Evolutionary conservation across 2,113 vertebrate species (phyloP).

Genomic region (Phasianus colchicus): DNA sequence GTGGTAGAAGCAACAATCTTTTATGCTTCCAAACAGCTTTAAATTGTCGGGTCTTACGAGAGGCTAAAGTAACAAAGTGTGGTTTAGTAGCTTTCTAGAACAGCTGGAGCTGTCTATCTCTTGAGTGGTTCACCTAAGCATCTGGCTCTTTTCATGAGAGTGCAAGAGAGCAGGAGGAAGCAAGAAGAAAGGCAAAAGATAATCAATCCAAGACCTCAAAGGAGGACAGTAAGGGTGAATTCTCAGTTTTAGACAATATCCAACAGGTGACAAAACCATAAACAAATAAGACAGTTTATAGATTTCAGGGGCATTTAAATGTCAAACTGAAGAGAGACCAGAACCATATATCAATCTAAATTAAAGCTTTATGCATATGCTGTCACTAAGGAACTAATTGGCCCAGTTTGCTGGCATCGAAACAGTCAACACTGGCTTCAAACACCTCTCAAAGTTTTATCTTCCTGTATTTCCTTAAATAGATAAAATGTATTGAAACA

Average conservation of each 20-base stretch:
- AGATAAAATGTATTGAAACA: not conserved
- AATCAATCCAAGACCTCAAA: fast-evolving
- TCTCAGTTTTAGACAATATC: not conserved
- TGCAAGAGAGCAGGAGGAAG: not conserved
- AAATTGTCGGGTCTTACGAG: not conserved
- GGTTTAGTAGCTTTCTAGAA: not conserved
- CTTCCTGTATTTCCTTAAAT: not conserved
- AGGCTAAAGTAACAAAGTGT: fast-evolving
- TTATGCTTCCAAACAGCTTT: not conserved
- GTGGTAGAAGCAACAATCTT: not conserved
- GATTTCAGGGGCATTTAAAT: not conserved
- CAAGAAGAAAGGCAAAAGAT: not conserved
- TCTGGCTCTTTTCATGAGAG: not conserved
- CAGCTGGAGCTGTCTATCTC: not conserved
- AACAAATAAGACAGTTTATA: not conserved
- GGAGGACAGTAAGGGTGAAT: not conserved
- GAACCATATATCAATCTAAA: not conserved
- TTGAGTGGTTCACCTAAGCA: not conserved
- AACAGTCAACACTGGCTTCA: not conserved
- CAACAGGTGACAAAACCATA: not conserved
- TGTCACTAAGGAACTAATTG: not conserved
- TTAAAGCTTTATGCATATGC: not conserved
- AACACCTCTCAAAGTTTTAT: not conserved
- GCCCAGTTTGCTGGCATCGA: not conserved
- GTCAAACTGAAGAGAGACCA: not conserved